Conservation (phyloP, 2,888 invertebrate species). For the Ennomos fuscantarius region DNA sequence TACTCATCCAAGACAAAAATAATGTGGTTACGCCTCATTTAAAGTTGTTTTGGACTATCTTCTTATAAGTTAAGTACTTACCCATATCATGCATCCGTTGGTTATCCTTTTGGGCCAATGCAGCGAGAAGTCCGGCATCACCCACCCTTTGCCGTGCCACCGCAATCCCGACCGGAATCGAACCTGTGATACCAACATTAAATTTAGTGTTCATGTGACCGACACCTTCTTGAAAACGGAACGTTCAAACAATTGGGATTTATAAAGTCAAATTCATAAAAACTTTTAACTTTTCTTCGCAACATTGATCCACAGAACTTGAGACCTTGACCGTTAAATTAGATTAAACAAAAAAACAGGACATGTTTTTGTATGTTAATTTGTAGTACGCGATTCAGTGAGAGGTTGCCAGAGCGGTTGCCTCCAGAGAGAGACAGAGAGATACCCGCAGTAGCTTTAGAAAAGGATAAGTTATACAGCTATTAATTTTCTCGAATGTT, state of each 20-base stretch:
- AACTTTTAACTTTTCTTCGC: conserved; percentile 1
- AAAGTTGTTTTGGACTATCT: conserved; percentile 1
- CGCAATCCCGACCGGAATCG: conserved; percentile 93
- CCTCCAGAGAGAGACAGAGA: conserved; percentile 12
- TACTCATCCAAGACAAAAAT: conserved; percentile 14
- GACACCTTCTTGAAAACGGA: background rate
- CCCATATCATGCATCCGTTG: conserved; percentile 84
- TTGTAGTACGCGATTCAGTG: background rate
- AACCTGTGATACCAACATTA: conserved; percentile 49
- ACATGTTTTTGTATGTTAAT: conserved; percentile 10
- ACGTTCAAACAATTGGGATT: background rate
- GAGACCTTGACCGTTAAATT: conserved; percentile 18
- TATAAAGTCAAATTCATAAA: background rate
- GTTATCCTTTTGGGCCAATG: conserved; percentile 84
- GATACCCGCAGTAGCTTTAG: background rate
- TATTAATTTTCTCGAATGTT: conserved; percentile 8
- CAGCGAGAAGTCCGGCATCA: conserved; percentile 85
- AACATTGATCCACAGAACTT: conserved; percentile 3
- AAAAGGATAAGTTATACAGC: conserved; percentile 8
- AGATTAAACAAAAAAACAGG: conserved; percentile 9
- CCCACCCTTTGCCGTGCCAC: conserved; percentile 92
- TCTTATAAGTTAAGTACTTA: conserved; percentile 55
- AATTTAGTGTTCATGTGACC: no score
- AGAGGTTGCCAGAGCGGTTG: conserved; percentile 17
- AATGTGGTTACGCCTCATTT: conserved; percentile 25